Percentiles rank a stretch among this genome's conserved stretches.
Conservation (phyloP, 2,888 invertebrate genomes). For the Polyommatus icarus region DNA sequence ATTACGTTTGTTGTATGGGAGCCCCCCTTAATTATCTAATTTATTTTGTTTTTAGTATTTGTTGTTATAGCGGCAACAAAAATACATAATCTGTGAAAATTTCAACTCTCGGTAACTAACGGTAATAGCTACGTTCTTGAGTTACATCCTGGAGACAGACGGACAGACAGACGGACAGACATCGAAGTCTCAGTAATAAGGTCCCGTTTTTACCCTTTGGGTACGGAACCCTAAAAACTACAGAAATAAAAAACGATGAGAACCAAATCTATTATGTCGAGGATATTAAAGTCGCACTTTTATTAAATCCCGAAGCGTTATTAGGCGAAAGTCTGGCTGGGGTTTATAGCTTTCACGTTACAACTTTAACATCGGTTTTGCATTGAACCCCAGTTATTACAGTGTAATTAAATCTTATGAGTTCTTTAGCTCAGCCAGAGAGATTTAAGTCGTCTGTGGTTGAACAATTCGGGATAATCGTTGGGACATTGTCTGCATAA, state of each 20-base stretch:
- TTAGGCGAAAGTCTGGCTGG: constrained; percentile 23
- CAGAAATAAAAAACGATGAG: neutral
- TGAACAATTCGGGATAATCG: constrained; percentile 6
- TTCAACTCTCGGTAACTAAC: too few relatives aligned
- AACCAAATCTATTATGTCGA: neutral
- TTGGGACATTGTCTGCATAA: constrained; percentile 6
- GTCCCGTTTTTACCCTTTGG: too few relatives aligned
- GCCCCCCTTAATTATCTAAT: too few relatives aligned
- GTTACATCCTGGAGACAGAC: too few relatives aligned
- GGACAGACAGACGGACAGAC: too few relatives aligned
- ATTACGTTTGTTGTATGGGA: too few relatives aligned
- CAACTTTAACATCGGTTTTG: constrained; percentile 21
- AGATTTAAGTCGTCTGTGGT: constrained; percentile 8
- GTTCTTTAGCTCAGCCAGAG: constrained; percentile 15
- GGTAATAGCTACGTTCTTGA: too few relatives aligned
- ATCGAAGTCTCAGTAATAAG: too few relatives aligned
- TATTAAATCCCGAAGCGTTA: constrained; percentile 9
- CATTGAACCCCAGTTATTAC: constrained; percentile 21
- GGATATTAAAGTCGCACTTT: constrained; percentile 23
- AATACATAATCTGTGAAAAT: too few relatives aligned
- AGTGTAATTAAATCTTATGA: constrained; percentile 8
- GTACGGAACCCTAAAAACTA: too few relatives aligned
- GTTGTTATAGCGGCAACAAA: too few relatives aligned
- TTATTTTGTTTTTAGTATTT: too few relatives aligned
- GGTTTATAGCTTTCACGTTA: constrained; percentile 26